A percentile compares a stretch with the other conserved stretches of the same genome.
Evolutionary conservation across 1,140 invertebrate species (phyloP).

Genomic region (Drosophila ogumai): DNA sequence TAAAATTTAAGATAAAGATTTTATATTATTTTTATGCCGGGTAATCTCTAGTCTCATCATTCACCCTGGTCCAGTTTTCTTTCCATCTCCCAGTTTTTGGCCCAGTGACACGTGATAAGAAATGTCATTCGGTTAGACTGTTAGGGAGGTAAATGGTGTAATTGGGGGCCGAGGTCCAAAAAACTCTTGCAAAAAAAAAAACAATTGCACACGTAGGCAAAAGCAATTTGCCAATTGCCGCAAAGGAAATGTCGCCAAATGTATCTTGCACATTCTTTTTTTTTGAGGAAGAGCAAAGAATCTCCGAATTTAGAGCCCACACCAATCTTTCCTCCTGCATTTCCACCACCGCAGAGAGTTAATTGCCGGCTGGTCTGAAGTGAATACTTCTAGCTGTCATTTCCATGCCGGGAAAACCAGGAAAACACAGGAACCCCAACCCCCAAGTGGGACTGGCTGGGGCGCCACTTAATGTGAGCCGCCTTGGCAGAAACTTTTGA

Average conservation of each 20-base stretch:
- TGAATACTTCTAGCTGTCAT: slow-evolving; percentile 72
- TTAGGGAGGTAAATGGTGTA: slow-evolving; percentile 32
- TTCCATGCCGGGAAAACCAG: slow-evolving; percentile 54
- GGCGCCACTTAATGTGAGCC: slow-evolving; percentile 70
- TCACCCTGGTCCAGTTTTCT: background rate
- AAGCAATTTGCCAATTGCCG: slow-evolving; percentile 76
- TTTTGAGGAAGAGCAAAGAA: background rate
- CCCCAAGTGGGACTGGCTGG: background rate
- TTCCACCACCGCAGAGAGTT: slow-evolving; percentile 51
- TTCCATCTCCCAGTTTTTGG: background rate
- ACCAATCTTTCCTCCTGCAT: background rate
- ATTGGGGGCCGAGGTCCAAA: slow-evolving; percentile 35
- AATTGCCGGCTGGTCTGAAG: slow-evolving; percentile 73
- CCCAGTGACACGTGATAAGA: slow-evolving; percentile 80
- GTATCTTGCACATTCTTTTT: slow-evolving; percentile 51
- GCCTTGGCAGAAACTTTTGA: slow-evolving; percentile 75
- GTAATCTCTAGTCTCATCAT: background rate
- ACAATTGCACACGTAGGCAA: slow-evolving; percentile 74
- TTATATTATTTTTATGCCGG: background rate
- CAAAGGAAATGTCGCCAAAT: slow-evolving; percentile 73
- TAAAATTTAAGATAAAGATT: too few species aligned
- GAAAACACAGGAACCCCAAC: slow-evolving; percentile 7
- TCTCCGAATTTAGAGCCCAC: background rate
- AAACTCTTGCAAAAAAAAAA: slow-evolving; percentile 31
- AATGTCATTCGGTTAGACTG: slow-evolving; percentile 54